Evolutionary conservation across 2,888 invertebrate species (phyloP).

Genomic region (Maniola hyperantus): DNA sequence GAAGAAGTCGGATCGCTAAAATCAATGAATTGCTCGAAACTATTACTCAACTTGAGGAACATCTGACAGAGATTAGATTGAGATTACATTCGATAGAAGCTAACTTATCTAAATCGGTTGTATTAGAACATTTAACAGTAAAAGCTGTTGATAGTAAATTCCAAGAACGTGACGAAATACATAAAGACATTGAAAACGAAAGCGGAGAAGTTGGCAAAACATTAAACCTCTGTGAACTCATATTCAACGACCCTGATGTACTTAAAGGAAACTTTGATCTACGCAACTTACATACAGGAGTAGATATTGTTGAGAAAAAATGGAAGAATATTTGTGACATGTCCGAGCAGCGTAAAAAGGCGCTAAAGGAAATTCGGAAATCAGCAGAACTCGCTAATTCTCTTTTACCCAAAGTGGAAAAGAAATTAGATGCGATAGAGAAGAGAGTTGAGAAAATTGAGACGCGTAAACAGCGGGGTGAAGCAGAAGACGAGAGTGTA

Average conservation of each 20-base stretch:
- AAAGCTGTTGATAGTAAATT: slow-evolving; percentile 86
- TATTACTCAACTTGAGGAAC: slow-evolving; percentile 86
- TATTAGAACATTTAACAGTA: slow-evolving; percentile 85
- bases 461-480: slow-evolving; percentile 69
- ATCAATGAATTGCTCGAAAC: slow-evolving; percentile 88
- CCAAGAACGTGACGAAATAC: slow-evolving; percentile 87
- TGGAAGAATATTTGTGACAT: slow-evolving; percentile 90
- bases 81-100: slow-evolving; percentile 89
- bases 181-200: slow-evolving; percentile 89
- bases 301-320: slow-evolving; percentile 88
- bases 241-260: slow-evolving; percentile 88
- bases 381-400: slow-evolving; percentile 85
- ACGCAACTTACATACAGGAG: slow-evolving; percentile 85
- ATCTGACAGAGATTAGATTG: slow-evolving; percentile 86
- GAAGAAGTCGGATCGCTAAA: slow-evolving; percentile 86
- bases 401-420: slow-evolving; percentile 85
- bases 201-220: slow-evolving; percentile 90
- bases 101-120: slow-evolving; percentile 85
- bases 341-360: slow-evolving; percentile 84
- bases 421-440: slow-evolving; percentile 83
- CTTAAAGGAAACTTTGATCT: slow-evolving; percentile 88
- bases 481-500: slow-evolving; percentile 79
- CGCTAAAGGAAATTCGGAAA: slow-evolving; percentile 78
- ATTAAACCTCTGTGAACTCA: slow-evolving; percentile 89
- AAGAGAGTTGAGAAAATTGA: slow-evolving; percentile 81